These are phyloP conservation scores for Copidosoma floridanum DNA, from an alignment of 1,140 invertebrate species.

Conservation along the genomic window DNA sequence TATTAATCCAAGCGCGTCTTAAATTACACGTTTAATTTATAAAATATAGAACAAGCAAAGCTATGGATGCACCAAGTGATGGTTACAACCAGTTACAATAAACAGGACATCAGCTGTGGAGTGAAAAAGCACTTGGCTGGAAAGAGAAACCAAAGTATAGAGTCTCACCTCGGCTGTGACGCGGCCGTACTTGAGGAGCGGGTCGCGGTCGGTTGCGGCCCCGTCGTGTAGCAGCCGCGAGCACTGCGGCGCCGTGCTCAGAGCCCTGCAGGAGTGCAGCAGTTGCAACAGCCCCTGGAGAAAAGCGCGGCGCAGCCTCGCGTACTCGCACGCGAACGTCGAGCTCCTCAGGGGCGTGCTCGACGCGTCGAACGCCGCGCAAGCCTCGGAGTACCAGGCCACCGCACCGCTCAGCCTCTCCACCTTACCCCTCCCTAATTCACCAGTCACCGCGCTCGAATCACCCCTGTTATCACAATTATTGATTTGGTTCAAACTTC, in stretches of 20 bases:
- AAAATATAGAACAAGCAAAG: too few species aligned
- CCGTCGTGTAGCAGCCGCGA: conserved; percentile 85
- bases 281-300: conserved; percentile 75
- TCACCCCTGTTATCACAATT: conserved; percentile 35
- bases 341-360: conserved; percentile 66
- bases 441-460: conserved; percentile 21
- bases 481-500: background rate
- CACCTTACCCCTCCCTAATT: conserved; percentile 52
- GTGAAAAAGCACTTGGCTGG: background rate
- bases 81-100: too few species aligned
- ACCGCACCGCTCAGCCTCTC: conserved; percentile 64
- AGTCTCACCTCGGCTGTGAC: conserved; percentile 68
- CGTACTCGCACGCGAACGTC: conserved; percentile 78
- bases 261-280: conserved; percentile 72
- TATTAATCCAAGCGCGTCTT: too few species aligned
- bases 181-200: conserved; percentile 78
- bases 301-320: conserved; percentile 72
- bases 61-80: too few species aligned
- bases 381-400: conserved; percentile 64
- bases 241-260: conserved; percentile 88
- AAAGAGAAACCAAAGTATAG: conserved; percentile 13
- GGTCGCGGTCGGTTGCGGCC: conserved; percentile 75
- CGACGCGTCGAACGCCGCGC: conserved; percentile 72
- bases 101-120: too few species aligned
- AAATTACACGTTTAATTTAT: too few species aligned